Evolutionary conservation across 2,797 vertebrate species (phyloP).

Genomic region (Momotus momota): DNA sequence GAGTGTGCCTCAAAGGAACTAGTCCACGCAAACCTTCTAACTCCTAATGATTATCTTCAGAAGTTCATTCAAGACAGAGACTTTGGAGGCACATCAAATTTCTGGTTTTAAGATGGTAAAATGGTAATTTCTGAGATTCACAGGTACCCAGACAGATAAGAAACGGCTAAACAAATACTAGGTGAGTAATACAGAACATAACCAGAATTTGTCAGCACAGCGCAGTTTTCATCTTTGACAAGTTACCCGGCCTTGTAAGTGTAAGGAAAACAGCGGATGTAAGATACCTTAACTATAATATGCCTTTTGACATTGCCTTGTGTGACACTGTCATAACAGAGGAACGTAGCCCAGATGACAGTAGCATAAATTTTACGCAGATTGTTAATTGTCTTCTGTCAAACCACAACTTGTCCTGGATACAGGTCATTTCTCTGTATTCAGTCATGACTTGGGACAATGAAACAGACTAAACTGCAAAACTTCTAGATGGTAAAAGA

Average conservation of each 20-base stretch:
- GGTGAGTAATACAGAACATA: neutral
- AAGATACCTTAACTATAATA: neutral
- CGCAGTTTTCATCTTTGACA: neutral
- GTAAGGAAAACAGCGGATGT: neutral
- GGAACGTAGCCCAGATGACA: neutral
- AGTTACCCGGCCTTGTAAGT: neutral
- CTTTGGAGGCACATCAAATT: neutral
- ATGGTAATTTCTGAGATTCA: neutral
- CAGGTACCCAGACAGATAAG: neutral
- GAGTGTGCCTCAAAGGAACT: neutral
- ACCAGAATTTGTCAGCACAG: neutral
- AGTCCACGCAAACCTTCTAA: neutral
- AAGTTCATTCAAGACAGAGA: neutral
- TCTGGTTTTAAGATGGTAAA: neutral
- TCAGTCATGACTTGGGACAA: neutral
- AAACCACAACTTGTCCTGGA: neutral
- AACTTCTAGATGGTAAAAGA: neutral
- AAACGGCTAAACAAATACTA: neutral
- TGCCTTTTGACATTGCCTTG: neutral
- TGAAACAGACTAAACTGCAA: neutral
- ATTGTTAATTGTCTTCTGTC: neutral
- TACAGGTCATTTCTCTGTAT: neutral
- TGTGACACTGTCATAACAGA: neutral
- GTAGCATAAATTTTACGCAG: neutral
- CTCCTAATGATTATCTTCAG: neutral